Evolutionary conservation across 2,888 invertebrate genomes (phyloP), one percentile per base, ranked within the genome.

Genomic region (Prosapia bicincta): DNA sequence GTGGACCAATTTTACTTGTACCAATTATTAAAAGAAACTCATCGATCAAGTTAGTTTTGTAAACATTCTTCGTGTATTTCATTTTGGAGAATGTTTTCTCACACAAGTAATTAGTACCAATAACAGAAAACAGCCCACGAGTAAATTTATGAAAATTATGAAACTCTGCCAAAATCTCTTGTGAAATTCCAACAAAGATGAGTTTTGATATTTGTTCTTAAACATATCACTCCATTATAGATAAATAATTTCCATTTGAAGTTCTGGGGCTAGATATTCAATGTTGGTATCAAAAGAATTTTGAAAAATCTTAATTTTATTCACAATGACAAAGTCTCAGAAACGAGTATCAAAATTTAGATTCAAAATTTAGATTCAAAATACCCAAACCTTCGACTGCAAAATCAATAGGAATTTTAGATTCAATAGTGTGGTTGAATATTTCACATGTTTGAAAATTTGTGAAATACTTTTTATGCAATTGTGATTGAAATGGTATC

Each of bases 61-160:
- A 38, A 38, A 38, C 15, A 38, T 69, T 26, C 65, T 54, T 71
- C 81, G 82, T 82, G 82, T 83, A 83, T 83, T 84, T 83, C 82
- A 82, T 83, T 86, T 86, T 86, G 86, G 75, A 79, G 28, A 79
- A 77, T 28, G 66, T 79, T 66, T 78, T 77, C 71, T 75, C 75
- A 78, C 78, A 78, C 78, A 76, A 75, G 54, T 75, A 78, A 79
- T 77, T 30, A 30, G 30, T 30, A 30, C 30, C 30, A 30, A 30
- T 6, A 30, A 30, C 30, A 30, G 30, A 30, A 30, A 30, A 30
- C 30, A 30, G 69, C 32, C 75, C 78, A 79, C 78, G 75, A 79
- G 79, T 69, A 79, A 79, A 80, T 79, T 79, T 78, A 80, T 78
- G 80, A 76, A 79, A 77, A 72, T 78, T 71, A 78, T 79, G 78